Evolutionary conservation across 2,888 invertebrate species (phyloP), one percentile per base, ranked within the genome.

Genomic region (Pristionchus japonicus): DNA sequence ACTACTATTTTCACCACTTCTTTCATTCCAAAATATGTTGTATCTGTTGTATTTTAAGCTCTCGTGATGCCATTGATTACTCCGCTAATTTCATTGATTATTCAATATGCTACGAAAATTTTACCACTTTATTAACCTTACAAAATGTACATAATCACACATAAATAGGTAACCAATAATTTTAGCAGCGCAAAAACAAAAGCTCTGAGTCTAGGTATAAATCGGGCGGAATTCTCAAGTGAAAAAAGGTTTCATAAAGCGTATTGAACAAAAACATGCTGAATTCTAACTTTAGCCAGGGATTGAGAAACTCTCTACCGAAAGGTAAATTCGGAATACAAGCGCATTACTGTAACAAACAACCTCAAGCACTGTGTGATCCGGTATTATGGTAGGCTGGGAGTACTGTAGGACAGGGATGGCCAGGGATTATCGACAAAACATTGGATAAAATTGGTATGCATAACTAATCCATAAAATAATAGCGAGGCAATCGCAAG

Each of bases 101-200:
- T n/a, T n/a, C n/a, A n/a, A 13, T 7, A 17, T 13, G 3, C 52
- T 17, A 52, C 23, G 57, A 57, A 9, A 57, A 57, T 37, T 70
- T 27, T 70, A 17, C 70, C 77, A 77, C 77, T 77, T 77, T 77
- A 77, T 77, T 52, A 83, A 83, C 82, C 49, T 83, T 83, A 83
- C 82, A 83, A 83, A 83, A 83, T 83, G 82, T 83, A 83, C 82
- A 80, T 47, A 83, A 83, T 83, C 82, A 83, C 80, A 47, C 57
- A 83, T 83, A 83, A 83, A 83, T 83, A 83, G 31, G 77, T 20
- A 83, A 57, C 82, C 34, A 57, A 52, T 83, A 47, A 83, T 49
- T 52, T 83, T 83, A 83, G 52, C 23, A 52, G 82, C 57, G 82
- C 52, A 83, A 49, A n/a, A 49, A 83, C 77, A 77, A 23, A 77